Evolutionary conservation across 2,888 invertebrate genomes (phyloP).

Genomic region (Diogma glabrata): DNA sequence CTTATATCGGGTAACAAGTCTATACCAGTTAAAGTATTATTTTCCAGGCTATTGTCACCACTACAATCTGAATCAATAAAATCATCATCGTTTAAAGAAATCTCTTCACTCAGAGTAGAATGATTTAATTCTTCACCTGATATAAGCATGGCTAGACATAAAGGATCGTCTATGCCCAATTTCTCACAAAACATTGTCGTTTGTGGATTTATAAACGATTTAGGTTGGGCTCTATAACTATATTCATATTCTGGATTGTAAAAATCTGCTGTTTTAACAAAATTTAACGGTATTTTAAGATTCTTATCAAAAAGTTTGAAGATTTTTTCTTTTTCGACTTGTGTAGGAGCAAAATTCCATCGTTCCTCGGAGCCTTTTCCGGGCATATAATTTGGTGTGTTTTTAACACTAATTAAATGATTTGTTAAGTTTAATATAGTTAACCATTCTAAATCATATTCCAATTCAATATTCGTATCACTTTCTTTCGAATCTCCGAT

Average conservation of each 20-base stretch:
- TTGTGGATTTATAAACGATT: constrained; percentile 54
- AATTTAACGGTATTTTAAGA: constrained; percentile 64
- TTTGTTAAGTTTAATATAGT: constrained; percentile 79
- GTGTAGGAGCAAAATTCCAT: constrained; percentile 45
- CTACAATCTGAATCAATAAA: constrained; percentile 3
- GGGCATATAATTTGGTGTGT: constrained; percentile 64
- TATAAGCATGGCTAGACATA: constrained; percentile 47
- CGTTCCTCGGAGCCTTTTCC: constrained; percentile 56
- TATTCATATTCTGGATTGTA: constrained; percentile 43
- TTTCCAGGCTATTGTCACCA: neutral
- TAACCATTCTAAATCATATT: constrained; percentile 91
- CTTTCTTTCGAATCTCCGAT: constrained; percentile 46
- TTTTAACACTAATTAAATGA: constrained; percentile 68
- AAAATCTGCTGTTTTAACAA: constrained; percentile 59
- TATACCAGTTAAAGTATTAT: neutral
- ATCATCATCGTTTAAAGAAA: neutral
- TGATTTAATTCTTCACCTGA: constrained; percentile 35
- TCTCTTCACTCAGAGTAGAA: constrained; percentile 20
- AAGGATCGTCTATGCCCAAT: constrained; percentile 71
- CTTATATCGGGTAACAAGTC: neutral
- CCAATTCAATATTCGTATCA: constrained; percentile 28
- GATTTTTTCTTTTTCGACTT: constrained; percentile 58
- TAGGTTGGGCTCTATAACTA: constrained; percentile 33
- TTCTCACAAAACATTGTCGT: constrained; percentile 53
- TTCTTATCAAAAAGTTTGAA: constrained; percentile 50